Evolutionary conservation across 2,797 vertebrate genomes (phyloP).

Genomic region (Enteromius mattozi): DNA sequence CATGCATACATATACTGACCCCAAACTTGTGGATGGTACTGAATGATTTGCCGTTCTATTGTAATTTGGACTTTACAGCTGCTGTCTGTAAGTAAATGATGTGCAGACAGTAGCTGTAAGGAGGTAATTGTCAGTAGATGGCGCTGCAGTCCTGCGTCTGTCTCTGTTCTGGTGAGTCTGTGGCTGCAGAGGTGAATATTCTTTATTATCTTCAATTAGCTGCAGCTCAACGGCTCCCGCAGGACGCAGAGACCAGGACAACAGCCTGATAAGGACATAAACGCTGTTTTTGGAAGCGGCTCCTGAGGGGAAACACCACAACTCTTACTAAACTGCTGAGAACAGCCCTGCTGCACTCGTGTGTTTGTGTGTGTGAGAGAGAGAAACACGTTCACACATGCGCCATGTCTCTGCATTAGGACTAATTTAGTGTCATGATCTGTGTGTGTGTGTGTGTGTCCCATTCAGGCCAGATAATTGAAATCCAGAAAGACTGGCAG

Average conservation of each 20-base stretch:
- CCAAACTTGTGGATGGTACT: too few species aligned
- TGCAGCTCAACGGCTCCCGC: constrained; percentile 43
- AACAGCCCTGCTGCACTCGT: background rate
- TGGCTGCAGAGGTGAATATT: constrained; percentile 15
- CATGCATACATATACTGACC: too few species aligned
- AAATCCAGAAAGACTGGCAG: constrained; percentile 92
- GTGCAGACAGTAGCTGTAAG: rapidly evolving
- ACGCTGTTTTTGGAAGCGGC: constrained; percentile 32
- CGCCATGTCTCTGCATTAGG: background rate
- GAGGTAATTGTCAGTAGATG: constrained; percentile 4
- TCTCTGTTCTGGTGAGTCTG: background rate
- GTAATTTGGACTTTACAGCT: too few species aligned
- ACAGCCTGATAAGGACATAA: constrained; percentile 40
- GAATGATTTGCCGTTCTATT: too few species aligned
- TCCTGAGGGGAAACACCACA: background rate
- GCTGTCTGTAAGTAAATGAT: too few species aligned
- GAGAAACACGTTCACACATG: background rate
- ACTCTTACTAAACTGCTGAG: background rate
- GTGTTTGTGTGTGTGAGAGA: rapidly evolving
- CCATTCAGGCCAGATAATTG: constrained; percentile 86
- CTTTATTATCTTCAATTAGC: constrained; percentile 57
- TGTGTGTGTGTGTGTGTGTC: background rate
- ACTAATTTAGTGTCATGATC: background rate
- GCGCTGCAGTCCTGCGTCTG: background rate
- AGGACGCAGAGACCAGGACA: constrained; percentile 9